A percentile compares a stretch with the other conserved stretches of the same genome.
phyloP scores from a whole-genome alignment of 2,888 invertebrate species.

The Tanytarsus gracilentus region DNA sequence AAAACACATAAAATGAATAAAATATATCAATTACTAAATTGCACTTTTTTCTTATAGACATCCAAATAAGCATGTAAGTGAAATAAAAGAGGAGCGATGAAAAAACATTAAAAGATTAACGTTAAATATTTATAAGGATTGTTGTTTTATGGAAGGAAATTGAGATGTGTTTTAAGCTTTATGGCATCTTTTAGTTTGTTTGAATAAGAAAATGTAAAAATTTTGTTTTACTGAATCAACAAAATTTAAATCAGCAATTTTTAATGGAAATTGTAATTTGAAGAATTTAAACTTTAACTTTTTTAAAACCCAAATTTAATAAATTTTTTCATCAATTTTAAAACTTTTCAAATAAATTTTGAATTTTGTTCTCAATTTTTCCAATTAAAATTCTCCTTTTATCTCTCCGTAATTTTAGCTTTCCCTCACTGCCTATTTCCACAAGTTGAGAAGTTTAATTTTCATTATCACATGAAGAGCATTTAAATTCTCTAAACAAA shows the following conservation, averaged over 20 bases:
- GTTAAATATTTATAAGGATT: slow-evolving; percentile 21
- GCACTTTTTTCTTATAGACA: neutral
- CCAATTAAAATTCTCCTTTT: too few relatives aligned
- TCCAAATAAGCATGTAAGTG: neutral
- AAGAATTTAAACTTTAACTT: too few relatives aligned
- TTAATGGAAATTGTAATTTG: neutral
- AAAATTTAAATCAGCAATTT: neutral
- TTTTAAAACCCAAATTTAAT: neutral
- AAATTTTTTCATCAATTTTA: neutral
- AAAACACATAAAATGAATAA: slow-evolving; percentile 1
- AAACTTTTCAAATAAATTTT: neutral
- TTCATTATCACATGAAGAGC: neutral
- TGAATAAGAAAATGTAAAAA: neutral
- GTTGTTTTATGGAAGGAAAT: slow-evolving; percentile 7
- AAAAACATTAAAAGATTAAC: slow-evolving; percentile 23
- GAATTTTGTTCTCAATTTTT: neutral
- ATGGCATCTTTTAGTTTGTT: neutral
- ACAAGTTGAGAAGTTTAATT: too few relatives aligned
- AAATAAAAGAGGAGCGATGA: neutral
- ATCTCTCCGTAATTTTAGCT: too few relatives aligned
- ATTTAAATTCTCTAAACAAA: neutral
- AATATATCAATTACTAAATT: slow-evolving; percentile 6
- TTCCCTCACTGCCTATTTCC: too few relatives aligned
- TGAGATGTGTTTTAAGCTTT: slow-evolving; percentile 21
- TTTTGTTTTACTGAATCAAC: neutral